These are phyloP conservation scores for Thereva unica DNA, from an alignment of 2,888 invertebrate genomes.

Conservation along the genomic window DNA sequence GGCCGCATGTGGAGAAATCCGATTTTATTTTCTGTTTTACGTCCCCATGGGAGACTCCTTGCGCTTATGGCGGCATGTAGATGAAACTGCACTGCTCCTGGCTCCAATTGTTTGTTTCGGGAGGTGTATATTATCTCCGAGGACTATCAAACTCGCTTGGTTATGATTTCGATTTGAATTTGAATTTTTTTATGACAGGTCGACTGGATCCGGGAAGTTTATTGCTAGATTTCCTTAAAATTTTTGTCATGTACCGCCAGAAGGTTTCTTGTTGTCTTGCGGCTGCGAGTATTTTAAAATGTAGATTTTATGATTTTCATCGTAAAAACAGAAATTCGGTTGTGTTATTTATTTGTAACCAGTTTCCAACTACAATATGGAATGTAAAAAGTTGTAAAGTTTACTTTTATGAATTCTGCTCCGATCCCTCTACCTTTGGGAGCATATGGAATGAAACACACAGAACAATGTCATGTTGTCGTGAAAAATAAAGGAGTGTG, in stretches of 20 bases:
- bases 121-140: constrained; percentile 19
- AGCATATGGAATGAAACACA: too few species aligned
- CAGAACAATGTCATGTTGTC: too few species aligned
- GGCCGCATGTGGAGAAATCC: constrained; percentile 22
- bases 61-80: constrained; percentile 15
- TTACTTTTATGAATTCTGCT: too few species aligned
- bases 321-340: too few species aligned
- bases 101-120: not conserved
- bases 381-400: too few species aligned
- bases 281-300: too few species aligned
- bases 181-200: constrained; percentile 28
- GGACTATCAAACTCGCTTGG: constrained; percentile 17
- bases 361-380: too few species aligned
- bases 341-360: too few species aligned
- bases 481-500: too few species aligned
- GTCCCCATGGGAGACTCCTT: constrained; percentile 23
- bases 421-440: too few species aligned
- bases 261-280: not conserved
- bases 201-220: constrained; percentile 16
- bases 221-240: constrained; percentile 9
- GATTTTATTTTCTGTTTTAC: constrained; percentile 19
- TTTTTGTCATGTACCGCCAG: constrained; percentile 9
- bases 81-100: constrained; percentile 7
- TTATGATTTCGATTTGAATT: constrained; percentile 27
- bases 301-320: too few species aligned